Conservation (phyloP, 2,888 invertebrate genomes). For the Catocala sponsa region DNA sequence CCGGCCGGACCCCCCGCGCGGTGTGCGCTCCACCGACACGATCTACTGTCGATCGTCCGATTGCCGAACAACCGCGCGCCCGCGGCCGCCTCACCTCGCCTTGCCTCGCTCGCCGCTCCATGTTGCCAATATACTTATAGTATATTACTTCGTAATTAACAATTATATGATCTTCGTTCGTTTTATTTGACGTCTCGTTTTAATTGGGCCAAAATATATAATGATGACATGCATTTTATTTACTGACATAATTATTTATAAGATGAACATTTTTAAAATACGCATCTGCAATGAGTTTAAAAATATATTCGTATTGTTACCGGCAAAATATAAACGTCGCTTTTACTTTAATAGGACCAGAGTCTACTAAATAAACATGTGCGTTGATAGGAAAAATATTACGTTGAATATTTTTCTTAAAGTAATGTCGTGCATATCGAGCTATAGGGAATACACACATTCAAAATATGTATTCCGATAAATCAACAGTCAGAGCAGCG, state of each 20-base stretch:
- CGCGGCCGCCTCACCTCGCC: not conserved
- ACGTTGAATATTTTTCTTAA: conserved; percentile 42
- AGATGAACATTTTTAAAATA: too few species aligned
- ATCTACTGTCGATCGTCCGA: conserved; percentile 61
- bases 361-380: conserved; percentile 24
- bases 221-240: too few species aligned
- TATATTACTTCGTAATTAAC: conserved; percentile 20
- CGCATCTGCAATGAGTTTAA: not conserved
- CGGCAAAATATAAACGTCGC: too few species aligned
- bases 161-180: conserved; percentile 12
- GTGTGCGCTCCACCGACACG: conserved; percentile 67
- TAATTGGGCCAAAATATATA: not conserved
- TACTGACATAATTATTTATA: too few species aligned
- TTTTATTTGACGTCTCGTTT: not conserved
- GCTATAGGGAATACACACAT: conserved; percentile 36
- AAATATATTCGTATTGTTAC: too few species aligned
- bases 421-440: conserved; percentile 44
- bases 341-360: too few species aligned
- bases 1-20: conserved; percentile 76
- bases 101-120: conserved; percentile 9
- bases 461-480: conserved; percentile 55
- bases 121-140: conserved; percentile 27
- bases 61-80: conserved; percentile 19
- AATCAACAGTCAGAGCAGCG: conserved; percentile 58
- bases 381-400: conserved; percentile 37